Base-by-base conservation (phyloP, 2,888 invertebrate species). In the Ypsolopha sequella region DNA sequence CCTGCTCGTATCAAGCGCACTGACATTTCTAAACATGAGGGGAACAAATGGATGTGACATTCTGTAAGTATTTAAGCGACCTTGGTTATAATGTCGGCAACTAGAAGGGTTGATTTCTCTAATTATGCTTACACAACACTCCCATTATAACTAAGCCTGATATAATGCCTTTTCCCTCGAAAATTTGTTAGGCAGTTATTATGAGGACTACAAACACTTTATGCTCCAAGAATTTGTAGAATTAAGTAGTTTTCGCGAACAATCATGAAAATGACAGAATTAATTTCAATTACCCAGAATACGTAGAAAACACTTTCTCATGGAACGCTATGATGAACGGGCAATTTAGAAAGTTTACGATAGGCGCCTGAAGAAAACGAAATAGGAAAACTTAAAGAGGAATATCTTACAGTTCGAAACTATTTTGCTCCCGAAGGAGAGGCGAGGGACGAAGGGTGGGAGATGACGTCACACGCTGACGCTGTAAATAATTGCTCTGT, bases 401-500 rank as follows among this genome's bases (percentile, higher is more conserved):
- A 68, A 73, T 70, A 69, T 71, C 61, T 66, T 61, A 71, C 60
- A 68, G 65, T 74, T 76, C 62, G 54, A 65, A 78, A 80, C 73
- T 76, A 80, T 78, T 70, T 74, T 76, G 73, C 73, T 67, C 70
- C 68, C 63, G 65, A 70, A 69, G 69, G 63, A 59, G 68, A 74
- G 4, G 70, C 69, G 58, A 6, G 49, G 7, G 10, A 35, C 36
- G 7, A 36, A 14, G 59, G 58, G 57, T 48, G 60, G 58, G 64
- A 57, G 59, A 63, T 80, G 80, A 80, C 80, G 81, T 80, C 81
- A 79, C 70, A 34, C 67, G 65, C 76, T 76, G 78, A 68, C 80
- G 81, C 74, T 79, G 80, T 86, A 85, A 86, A 86, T 86, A 86
- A 86, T 85, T 85, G 82, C 81, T 82, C 79, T 81, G 86, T 86